phyloP scores from a whole-genome alignment of 2,797 vertebrate species.

The Microhierax caerulescens region DNA sequence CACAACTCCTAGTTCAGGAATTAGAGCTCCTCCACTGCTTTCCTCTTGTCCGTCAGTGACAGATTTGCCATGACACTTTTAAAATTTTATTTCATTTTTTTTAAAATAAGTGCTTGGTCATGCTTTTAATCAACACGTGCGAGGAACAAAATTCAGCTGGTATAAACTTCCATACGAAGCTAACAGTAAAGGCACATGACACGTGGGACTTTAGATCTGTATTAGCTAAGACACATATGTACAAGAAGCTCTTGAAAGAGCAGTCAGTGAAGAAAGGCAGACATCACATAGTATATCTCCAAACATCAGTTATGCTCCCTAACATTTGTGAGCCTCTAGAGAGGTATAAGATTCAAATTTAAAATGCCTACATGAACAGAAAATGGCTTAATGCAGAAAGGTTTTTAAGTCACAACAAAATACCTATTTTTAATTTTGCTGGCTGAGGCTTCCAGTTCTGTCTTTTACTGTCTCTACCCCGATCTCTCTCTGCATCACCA shows the following conservation, averaged over 20 bases:
- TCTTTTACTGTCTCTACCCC: neutral
- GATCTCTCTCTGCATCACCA: neutral
- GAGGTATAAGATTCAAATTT: neutral
- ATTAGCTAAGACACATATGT: neutral
- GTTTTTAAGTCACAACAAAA: neutral
- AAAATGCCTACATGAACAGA: neutral
- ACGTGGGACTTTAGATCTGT: neutral
- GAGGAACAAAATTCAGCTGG: neutral
- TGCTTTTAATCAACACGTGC: neutral
- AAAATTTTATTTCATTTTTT: neutral
- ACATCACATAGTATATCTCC: neutral
- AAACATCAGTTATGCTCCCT: neutral
- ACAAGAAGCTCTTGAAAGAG: neutral
- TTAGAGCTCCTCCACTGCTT: no score
- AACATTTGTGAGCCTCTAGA: neutral
- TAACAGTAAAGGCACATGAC: neutral
- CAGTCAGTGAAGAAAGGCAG: neutral
- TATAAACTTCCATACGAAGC: neutral
- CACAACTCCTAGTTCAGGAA: neutral
- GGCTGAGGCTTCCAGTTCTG: neutral
- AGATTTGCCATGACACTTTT: neutral
- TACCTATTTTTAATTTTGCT: neutral
- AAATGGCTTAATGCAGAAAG: neutral
- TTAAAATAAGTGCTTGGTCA: neutral
- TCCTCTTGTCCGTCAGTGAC: neutral